These are phyloP conservation scores for Hyles euphorbiae DNA, from an alignment of 1,140 invertebrate species.

Conservation along the genomic window DNA sequence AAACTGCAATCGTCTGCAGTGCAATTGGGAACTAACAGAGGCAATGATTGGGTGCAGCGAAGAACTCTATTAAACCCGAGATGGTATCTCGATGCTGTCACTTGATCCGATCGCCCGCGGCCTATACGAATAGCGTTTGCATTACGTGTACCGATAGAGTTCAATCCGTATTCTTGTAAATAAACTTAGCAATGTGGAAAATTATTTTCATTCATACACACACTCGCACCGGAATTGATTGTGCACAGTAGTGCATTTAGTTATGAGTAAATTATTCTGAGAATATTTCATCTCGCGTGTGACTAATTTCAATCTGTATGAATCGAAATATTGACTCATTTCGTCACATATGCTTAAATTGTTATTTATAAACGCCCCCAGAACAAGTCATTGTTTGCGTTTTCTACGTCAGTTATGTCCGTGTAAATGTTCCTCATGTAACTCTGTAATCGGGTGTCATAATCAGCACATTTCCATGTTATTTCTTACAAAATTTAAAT, in stretches of 20 bases:
- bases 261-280: no score
- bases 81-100: conserved; percentile 54
- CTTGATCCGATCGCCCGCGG: conserved; percentile 49
- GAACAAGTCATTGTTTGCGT: neutral
- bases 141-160: conserved; percentile 14
- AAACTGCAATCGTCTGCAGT: conserved; percentile 24
- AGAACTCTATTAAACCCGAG: conserved; percentile 60
- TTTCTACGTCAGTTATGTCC: neutral
- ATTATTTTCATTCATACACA: no score
- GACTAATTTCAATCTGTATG: neutral
- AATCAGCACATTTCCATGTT: no score
- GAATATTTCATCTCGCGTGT: no score
- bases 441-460: no score
- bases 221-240: no score
- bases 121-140: conserved; percentile 34
- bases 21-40: conserved; percentile 23
- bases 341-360: no score
- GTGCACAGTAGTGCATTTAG: no score
- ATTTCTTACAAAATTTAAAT: no score
- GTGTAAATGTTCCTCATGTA: neutral
- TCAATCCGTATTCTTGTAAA: no score
- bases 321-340: neutral
- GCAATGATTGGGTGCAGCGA: conserved; percentile 51
- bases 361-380: neutral
- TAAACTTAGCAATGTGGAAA: no score